Evolutionary conservation across 2,113 vertebrate genomes (phyloP), one percentile per base, ranked within the genome.

Genomic region (Coryphaenoides rupestris): DNA sequence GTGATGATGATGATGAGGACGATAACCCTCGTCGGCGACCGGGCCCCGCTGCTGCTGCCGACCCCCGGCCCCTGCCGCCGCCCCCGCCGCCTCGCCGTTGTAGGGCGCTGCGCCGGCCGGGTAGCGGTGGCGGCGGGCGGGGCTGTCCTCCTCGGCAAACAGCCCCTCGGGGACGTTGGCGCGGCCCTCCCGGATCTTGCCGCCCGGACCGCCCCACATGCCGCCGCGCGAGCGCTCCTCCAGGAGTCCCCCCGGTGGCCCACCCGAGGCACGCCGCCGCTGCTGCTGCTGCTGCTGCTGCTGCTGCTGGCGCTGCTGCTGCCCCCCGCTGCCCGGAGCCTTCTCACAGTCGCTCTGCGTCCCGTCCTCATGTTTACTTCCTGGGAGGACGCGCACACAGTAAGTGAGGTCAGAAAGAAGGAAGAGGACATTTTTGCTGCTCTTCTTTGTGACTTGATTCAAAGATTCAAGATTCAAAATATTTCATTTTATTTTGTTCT

Each of bases 311-410:
- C 92, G 92, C 67, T 93, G 90, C 73, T 93, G 33, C 1, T 5
- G 33, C 33, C 33, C 33, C 28, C 5, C 93, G 5, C 5, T 93
- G 5, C 90, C 92, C 5, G 92, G 83, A 5, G 89, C 90, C 7
- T 98, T 97, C 83, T 98, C 96, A 14, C 95, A 95, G 79, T 98
- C 96, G 6, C 96, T 98, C 55, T 98, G 96, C 3, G 95, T 98
- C 3, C 96, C 96, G 66, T 98, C 96, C 53, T 98, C 95, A 19
- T 98, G 96, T 80, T 94, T 98, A 80, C 96, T 96, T 54, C 94
- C 96, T 98, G 84, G 0, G 1, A 23, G 2, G 19, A 72, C 1
- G 55, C 17, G 9, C 24, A 33, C 7, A 47, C 21, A 58, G 33
- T 6, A 40, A 40, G 6, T 40, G 33, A 40, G 9, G 33, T 50